Conservation (phyloP, 1,140 invertebrate genomes). For the Chymomyza costata region DNA sequence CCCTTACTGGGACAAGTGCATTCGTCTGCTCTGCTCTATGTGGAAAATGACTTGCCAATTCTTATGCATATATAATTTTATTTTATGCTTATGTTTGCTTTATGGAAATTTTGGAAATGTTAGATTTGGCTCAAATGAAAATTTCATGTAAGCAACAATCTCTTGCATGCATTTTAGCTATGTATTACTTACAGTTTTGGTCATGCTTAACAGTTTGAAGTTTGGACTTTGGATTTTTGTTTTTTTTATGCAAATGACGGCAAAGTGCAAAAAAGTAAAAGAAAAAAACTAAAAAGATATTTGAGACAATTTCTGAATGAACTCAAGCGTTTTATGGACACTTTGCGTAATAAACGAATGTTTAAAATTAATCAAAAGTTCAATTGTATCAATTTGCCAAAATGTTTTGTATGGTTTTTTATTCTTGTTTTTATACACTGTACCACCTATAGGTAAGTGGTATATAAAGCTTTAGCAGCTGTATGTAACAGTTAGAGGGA, state of each 20-base stretch:
- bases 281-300: constrained; percentile 15
- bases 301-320: constrained; percentile 1
- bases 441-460: too few species aligned
- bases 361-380: constrained; percentile 41
- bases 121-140: constrained; percentile 50
- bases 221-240: constrained; percentile 45
- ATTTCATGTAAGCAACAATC: constrained; percentile 23
- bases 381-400: constrained; percentile 64
- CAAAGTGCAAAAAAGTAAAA: constrained; percentile 23
- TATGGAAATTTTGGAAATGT: constrained; percentile 68
- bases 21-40: too few species aligned
- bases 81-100: constrained; percentile 67
- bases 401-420: constrained; percentile 4
- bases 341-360: constrained; percentile 20
- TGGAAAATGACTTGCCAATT: constrained; percentile 48
- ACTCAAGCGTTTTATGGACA: too few species aligned
- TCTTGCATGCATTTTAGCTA: neutral
- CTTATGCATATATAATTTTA: constrained; percentile 66
- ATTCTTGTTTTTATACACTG: too few species aligned
- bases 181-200: neutral
- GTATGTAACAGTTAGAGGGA: too few species aligned
- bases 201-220: constrained; percentile 25
- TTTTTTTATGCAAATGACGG: constrained; percentile 40
- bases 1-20: too few species aligned
- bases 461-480: too few species aligned